Evolutionary conservation across 2,113 vertebrate genomes (phyloP), one percentile per base, ranked within the genome.

Genomic region (Odobenus rosmarus): DNA sequence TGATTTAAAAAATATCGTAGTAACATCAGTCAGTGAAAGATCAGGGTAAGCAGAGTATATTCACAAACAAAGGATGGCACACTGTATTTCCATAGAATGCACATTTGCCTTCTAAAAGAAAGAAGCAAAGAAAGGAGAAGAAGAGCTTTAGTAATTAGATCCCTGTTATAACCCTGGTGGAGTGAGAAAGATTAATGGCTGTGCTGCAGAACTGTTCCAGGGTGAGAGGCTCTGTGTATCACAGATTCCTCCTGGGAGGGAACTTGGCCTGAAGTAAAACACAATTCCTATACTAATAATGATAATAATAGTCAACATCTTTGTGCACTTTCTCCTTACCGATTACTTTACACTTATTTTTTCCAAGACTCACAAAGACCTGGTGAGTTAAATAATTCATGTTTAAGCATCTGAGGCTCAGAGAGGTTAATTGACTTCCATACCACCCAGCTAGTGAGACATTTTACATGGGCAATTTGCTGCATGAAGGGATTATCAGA

Each of bases 391-490:
- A 98, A 76, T 90, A 92, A 97, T 92, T 92, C 85, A 59, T 94
- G 62, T 92, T 93, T 96, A 96, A 97, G 90, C 61, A 77, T 57
- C 88, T 77, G 87, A 96, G 88, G 53, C 90, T 87, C 69, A 71
- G 84, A 93, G 71, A 95, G 97, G 98, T 97, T 97, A 97, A 97
- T 95, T 95, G 97, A 98, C 96, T 97, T 96, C 90, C 53, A 72
- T 93, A 85, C 81, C 92, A 93, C 76, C 46, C 59, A 88, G 69
- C 57, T 69, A 93, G 80, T 61, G 71, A 74, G 90, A 57, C 26
- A 39, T 90, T 93, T 95, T 86, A 61, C 46, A 26, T 86, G 96
- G 84, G 42, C 76, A 55, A 77, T 95, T 89, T 83, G 61, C 94
- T 88, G 14, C 39, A 19, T 49, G 39, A 85, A 53, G 61, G 9